Percentiles rank a stretch among this genome's conserved stretches.
Conservation (phyloP, 2,113 vertebrate species). For the Grammomys dolichurus region DNA sequence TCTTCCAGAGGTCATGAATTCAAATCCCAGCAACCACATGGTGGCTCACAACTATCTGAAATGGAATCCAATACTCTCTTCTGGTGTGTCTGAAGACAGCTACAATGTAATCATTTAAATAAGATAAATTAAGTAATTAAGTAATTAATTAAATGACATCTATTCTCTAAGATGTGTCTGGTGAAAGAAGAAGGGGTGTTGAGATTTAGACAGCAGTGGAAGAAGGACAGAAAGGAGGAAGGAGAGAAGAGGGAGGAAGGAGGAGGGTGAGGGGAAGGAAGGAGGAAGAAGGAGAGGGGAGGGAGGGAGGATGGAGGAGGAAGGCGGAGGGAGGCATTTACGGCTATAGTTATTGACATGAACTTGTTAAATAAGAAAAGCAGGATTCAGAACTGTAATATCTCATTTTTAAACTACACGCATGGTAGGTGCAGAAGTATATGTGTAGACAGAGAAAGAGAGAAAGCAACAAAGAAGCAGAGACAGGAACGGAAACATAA, state of each 20-base stretch:
- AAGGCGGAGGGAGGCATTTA: rapidly evolving
- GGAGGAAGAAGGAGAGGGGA: no score
- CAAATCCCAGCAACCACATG: no score
- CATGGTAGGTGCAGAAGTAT: neutral
- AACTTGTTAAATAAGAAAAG: conserved; percentile 41
- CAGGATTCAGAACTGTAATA: neutral
- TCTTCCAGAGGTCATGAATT: no score
- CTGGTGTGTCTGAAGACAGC: no score
- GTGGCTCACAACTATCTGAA: no score
- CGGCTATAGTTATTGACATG: neutral
- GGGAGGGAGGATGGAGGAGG: rapidly evolving
- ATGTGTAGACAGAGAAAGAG: neutral
- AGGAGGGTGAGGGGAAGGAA: no score
- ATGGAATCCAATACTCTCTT: no score
- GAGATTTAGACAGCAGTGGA: neutral
- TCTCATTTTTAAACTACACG: neutral
- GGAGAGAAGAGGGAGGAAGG: no score
- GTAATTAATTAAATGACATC: no score
- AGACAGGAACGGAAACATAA: neutral
- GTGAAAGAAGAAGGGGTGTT: neutral
- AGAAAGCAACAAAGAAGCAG: neutral
- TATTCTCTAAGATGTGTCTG: neutral
- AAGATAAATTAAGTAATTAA: no score
- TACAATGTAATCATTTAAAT: no score
- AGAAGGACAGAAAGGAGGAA: neutral